These are phyloP conservation scores for Tethya wilhelma DNA, from an alignment of 37 sponge, comb jelly and placozoan species.

Conservation along the genomic window DNA sequence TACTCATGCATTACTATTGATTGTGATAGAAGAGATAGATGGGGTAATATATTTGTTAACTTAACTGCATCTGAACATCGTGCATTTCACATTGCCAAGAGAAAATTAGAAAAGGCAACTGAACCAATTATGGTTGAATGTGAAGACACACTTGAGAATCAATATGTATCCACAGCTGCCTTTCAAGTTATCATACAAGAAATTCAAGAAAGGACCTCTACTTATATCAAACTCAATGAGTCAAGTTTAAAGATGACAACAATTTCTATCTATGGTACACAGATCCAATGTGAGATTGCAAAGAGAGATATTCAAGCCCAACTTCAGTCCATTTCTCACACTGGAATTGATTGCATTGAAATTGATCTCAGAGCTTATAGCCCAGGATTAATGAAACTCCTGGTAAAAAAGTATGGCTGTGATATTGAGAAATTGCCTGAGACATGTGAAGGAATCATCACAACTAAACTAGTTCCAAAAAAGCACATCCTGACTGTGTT, in stretches of 20 bases:
- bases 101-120: neutral
- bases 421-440: slow-evolving; percentile 12
- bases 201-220: neutral
- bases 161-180: slow-evolving; percentile 10
- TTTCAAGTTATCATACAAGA: neutral
- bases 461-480: slow-evolving; percentile 27
- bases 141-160: neutral
- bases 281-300: slow-evolving; percentile 20
- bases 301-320: slow-evolving; percentile 6
- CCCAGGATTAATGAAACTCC: slow-evolving; percentile 67
- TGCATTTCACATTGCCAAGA: slow-evolving; percentile 3
- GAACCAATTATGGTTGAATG: slow-evolving; percentile 40
- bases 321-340: neutral
- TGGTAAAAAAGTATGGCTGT: slow-evolving; percentile 52
- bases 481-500: slow-evolving; percentile 48
- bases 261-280: slow-evolving; percentile 58
- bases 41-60: slow-evolving; percentile 11
- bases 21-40: neutral
- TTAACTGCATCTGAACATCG: neutral
- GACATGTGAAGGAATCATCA: slow-evolving; percentile 25
- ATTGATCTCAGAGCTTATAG: slow-evolving; percentile 27
- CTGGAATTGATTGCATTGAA: neutral
- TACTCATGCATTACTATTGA: neutral
- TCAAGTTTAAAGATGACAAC: neutral
- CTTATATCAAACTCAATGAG: slow-evolving; percentile 3